Conservation (phyloP, 2,113 vertebrate species). For the Irena cyanogastra region DNA sequence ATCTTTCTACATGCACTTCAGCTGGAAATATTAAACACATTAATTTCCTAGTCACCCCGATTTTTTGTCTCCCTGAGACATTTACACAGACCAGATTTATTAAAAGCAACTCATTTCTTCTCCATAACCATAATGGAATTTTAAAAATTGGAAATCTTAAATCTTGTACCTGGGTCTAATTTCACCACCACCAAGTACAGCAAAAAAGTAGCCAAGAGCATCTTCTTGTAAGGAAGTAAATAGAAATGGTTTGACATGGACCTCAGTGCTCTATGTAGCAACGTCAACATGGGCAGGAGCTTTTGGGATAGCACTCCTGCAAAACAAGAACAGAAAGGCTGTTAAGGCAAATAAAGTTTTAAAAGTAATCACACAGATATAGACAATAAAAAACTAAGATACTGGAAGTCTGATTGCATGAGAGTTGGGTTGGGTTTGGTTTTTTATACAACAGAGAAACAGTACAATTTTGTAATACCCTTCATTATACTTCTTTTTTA, state of each 20-base stretch:
- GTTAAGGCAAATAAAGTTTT: neutral
- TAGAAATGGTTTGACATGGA: conserved; percentile 52
- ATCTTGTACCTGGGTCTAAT: conserved; percentile 88
- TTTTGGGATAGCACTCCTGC: conserved; percentile 73
- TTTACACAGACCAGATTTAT: neutral
- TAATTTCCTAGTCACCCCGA: neutral
- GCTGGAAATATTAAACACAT: neutral
- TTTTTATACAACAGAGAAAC: neutral
- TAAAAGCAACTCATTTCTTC: neutral
- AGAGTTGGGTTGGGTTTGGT: neutral
- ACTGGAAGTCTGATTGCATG: neutral
- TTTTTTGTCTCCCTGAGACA: neutral
- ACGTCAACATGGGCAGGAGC: conserved; percentile 63
- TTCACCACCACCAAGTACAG: conserved; percentile 82
- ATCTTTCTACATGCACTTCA: neutral
- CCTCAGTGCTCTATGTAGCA: conserved; percentile 73
- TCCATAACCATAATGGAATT: neutral
- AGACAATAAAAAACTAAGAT: neutral
- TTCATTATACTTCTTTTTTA: neutral
- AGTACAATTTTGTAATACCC: neutral
- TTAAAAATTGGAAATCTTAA: neutral
- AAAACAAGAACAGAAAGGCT: neutral
- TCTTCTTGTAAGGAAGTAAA: conserved; percentile 74
- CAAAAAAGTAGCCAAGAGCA: conserved; percentile 77
- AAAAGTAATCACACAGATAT: neutral